These are phyloP conservation scores for Thaleichthys pacificus DNA, from an alignment of 2,797 vertebrate genomes.

Conservation along the genomic window DNA sequence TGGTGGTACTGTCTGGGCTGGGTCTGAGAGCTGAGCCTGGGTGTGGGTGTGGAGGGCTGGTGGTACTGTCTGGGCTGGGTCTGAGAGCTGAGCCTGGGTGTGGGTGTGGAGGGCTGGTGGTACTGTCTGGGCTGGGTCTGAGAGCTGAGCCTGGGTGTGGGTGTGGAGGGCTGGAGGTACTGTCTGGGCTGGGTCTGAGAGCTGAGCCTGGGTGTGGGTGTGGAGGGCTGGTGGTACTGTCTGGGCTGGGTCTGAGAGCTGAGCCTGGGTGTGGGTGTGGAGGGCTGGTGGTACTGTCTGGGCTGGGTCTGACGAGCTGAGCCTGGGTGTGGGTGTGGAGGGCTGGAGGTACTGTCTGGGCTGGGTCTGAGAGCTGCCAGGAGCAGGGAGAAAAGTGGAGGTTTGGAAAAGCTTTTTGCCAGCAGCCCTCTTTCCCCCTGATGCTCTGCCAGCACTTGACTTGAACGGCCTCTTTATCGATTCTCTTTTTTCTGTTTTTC, in stretches of 20 bases:
- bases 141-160: too few species aligned
- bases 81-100: too few species aligned
- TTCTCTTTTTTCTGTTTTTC: neutral
- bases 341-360: neutral
- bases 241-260: neutral
- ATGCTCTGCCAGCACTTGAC: constrained; percentile 13
- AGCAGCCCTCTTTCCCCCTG: neutral
- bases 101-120: too few species aligned
- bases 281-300: neutral
- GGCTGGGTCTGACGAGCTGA: neutral
- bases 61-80: neutral
- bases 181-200: neutral
- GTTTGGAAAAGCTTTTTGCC: constrained; percentile 19
- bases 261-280: neutral
- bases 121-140: constrained; percentile 17
- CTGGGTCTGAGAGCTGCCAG: neutral
- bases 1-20: neutral
- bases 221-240: neutral
- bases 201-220: neutral
- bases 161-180: neutral
- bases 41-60: neutral
- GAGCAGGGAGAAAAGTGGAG: constrained; percentile 29
- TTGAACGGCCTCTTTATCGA: neutral
- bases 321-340: too few species aligned
- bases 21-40: neutral